Evolutionary conservation across 2,888 invertebrate species (phyloP).

Genomic region (Oscheius sp.): DNA sequence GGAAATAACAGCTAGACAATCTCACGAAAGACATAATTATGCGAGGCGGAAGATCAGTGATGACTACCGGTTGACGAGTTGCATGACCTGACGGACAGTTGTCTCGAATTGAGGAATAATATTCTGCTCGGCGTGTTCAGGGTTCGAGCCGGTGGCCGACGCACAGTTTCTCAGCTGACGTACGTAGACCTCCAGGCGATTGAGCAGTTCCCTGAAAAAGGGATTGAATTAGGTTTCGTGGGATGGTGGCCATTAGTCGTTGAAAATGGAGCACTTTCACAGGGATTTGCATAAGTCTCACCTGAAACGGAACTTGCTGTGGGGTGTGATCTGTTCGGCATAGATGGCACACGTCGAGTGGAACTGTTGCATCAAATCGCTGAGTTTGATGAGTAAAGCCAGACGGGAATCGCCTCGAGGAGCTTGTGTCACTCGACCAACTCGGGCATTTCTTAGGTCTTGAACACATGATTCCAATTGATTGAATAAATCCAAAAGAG

Average conservation of each 20-base stretch:
- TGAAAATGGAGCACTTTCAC: slow-evolving; percentile 42
- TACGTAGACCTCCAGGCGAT: slow-evolving; percentile 68
- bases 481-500: slow-evolving; percentile 58
- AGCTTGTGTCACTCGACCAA: slow-evolving; percentile 33
- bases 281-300: slow-evolving; percentile 40
- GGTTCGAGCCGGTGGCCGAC: slow-evolving; percentile 39
- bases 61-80: slow-evolving; percentile 65
- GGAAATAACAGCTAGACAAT: slow-evolving; percentile 30
- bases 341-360: slow-evolving; percentile 81
- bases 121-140: slow-evolving; percentile 60
- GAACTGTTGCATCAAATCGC: slow-evolving; percentile 67
- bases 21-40: neutral
- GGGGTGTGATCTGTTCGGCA: slow-evolving; percentile 86
- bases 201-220: slow-evolving; percentile 74
- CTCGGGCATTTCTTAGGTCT: slow-evolving; percentile 44
- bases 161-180: slow-evolving; percentile 65
- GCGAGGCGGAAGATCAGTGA: neutral
- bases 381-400: slow-evolving; percentile 43
- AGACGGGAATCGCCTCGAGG: slow-evolving; percentile 35
- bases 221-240: neutral
- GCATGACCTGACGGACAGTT: slow-evolving; percentile 67
- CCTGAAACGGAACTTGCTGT: slow-evolving; percentile 88
- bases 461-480: slow-evolving; percentile 53
- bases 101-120: slow-evolving; percentile 67
- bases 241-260: neutral